These are phyloP conservation scores for Amphimallon solstitiale DNA, from an alignment of 2,888 invertebrate species.

Conservation along the genomic window DNA sequence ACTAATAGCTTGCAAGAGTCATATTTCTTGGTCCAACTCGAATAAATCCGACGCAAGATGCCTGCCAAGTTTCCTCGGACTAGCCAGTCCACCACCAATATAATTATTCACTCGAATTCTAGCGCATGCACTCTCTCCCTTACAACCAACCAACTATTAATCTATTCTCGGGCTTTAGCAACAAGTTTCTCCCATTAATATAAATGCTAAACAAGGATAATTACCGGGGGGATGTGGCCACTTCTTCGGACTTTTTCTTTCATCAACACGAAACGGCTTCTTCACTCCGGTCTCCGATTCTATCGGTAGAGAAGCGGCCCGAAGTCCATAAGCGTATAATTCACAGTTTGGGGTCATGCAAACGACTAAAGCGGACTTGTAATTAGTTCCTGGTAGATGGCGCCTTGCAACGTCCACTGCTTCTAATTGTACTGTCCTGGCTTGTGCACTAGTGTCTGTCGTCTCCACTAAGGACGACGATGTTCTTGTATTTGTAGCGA, in stretches of 20 bases:
- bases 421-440: constrained; percentile 18
- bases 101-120: no score
- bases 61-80: no score
- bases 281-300: background rate
- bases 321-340: background rate
- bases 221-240: background rate
- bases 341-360: constrained; percentile 29
- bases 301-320: background rate
- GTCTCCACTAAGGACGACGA: background rate
- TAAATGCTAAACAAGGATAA: constrained; percentile 28
- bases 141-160: constrained; percentile 12
- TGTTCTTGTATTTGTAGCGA: background rate
- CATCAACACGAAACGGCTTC: background rate
- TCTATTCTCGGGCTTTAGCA: constrained; percentile 14
- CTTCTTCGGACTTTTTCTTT: no score
- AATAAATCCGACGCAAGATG: no score
- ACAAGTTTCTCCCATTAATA: constrained; percentile 24
- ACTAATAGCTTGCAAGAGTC: no score
- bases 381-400: constrained; percentile 29
- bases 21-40: no score
- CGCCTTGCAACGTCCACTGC: constrained; percentile 9
- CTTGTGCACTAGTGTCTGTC: background rate
- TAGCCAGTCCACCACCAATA: no score
- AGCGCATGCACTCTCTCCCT: no score
- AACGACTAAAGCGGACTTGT: constrained; percentile 25